Evolutionary conservation across 2,113 vertebrate genomes (phyloP).

Genomic region (Mustela lutreola): DNA sequence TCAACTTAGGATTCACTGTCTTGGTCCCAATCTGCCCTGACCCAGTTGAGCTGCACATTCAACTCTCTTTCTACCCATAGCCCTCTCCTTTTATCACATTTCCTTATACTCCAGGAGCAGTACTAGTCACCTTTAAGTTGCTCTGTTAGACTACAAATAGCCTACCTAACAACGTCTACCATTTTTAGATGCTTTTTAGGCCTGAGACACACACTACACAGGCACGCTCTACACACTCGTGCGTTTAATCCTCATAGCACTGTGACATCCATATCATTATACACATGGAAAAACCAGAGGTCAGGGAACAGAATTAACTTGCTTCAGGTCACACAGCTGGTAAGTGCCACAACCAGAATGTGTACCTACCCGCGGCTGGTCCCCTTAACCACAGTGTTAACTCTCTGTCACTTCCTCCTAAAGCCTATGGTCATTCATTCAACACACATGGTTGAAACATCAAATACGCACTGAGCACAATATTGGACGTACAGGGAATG

Average conservation of each 20-base stretch:
- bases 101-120: background rate
- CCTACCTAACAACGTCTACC: background rate
- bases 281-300: slow-evolving; percentile 30
- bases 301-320: slow-evolving; percentile 38
- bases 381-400: background rate
- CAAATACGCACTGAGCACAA: background rate
- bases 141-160: background rate
- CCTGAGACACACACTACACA: background rate
- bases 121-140: background rate
- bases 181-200: background rate
- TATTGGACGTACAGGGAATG: background rate
- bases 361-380: background rate
- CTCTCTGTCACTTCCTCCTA: background rate
- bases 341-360: background rate
- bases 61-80: background rate
- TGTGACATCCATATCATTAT: background rate
- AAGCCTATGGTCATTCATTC: background rate
- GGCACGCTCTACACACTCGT: background rate
- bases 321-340: background rate
- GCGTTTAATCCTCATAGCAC: background rate
- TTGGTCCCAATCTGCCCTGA: background rate
- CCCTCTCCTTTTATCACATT: background rate
- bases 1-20: background rate
- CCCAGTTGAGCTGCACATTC: background rate
- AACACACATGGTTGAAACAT: background rate